Conservation (phyloP, 1,140 invertebrate species). For the Spodoptera frugiperda region DNA sequence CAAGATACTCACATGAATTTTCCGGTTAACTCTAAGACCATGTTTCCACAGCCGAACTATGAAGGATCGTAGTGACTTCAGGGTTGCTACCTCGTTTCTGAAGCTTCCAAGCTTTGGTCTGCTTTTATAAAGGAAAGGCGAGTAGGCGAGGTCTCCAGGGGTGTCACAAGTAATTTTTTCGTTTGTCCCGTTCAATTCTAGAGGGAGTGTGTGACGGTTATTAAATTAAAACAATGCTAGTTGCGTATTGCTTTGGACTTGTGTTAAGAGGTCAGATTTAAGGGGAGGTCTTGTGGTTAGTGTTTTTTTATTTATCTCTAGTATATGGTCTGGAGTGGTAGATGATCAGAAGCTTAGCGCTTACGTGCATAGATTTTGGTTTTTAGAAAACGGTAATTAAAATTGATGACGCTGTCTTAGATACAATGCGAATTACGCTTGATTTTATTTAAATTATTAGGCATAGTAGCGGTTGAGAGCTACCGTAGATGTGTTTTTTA, state of each 20-base stretch:
- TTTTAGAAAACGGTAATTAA: no score
- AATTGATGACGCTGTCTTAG: no score
- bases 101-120: not conserved
- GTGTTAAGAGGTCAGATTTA: constrained; percentile 57
- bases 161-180: constrained; percentile 67
- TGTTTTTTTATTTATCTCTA: not conserved
- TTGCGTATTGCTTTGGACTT: constrained; percentile 71
- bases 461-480: no score
- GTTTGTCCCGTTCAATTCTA: constrained; percentile 60
- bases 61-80: constrained; percentile 25
- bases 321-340: not conserved
- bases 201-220: constrained; percentile 72
- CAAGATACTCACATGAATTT: constrained; percentile 47
- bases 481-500: no score
- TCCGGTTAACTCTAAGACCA: constrained; percentile 30
- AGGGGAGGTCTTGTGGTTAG: not conserved
- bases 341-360: no score
- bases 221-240: constrained; percentile 81
- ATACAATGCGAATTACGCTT: no score
- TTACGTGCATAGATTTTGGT: no score
- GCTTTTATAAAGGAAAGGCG: constrained; percentile 58
- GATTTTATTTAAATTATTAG: no score
- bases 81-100: constrained; percentile 47
- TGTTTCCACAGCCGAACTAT: constrained; percentile 18
- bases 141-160: constrained; percentile 66